Evolutionary conservation across 2,113 vertebrate genomes (phyloP), one percentile per base, ranked within the genome.

Genomic region (Dunckerocampus dactyliophorus): DNA sequence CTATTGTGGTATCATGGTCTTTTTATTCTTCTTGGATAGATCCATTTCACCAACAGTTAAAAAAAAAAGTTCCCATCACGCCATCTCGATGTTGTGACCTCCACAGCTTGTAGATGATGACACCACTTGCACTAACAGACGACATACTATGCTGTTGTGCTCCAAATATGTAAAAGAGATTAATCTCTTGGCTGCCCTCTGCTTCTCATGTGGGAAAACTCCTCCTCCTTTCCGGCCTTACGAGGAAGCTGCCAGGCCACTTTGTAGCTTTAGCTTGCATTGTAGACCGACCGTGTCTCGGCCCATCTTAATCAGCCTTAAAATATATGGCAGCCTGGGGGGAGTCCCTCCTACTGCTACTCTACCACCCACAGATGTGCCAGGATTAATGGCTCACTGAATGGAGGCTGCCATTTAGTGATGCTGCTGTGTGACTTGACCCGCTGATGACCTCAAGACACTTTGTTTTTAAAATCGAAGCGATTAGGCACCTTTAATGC

Each of bases 121-220:
- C 34, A 21, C n/a, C 37, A 42, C 54, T 42, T 20, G 39, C 3
- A 14, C 39, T 43, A 4, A 43, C 13, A 43, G 39, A 39, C 19
- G 20, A 21, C 34, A 42, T 42, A 8, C 39, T 42, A 19, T 15
- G 12, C 19, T 21, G 19, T 21, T 39, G n/a, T 15, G 19, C 19
- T 39, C 34, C 34, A 56, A 56, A 20, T 56, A 56, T 56, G 54
- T 42, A 56, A 56, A 56, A 56, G 19, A 56, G 54, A 56, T 56
- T 42, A 56, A 56, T 37, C 53, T 56, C 53, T 56, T 54, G 52
- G 17, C 28, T 54, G 53, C 19, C n/a, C 12, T 56, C 3, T 34
- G 8, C 12, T 20, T 42, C 20, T 12, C 54, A 56, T 21, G 37
- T 56, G 54, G 54, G 54, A 42, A 56, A 39, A 56, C 42, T 42